Conservation (phyloP, 2,888 invertebrate genomes). For the Lepetodrilus schrolli region DNA sequence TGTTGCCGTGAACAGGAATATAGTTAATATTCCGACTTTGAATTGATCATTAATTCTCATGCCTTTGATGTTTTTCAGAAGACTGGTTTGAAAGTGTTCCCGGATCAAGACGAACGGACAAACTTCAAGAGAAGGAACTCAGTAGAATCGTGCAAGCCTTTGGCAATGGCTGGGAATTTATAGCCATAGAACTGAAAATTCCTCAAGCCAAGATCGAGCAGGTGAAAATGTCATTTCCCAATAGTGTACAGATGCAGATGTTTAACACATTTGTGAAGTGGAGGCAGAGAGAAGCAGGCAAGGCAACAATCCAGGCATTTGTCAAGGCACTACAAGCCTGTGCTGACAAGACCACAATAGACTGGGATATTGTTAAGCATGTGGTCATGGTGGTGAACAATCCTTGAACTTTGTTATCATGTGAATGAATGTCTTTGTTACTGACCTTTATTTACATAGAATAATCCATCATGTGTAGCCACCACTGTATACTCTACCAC, state of each 20-base stretch:
- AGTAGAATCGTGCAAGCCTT: constrained; percentile 22
- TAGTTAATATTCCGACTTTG: too few relatives aligned
- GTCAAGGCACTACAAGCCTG: constrained; percentile 10
- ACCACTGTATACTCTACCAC: too few relatives aligned
- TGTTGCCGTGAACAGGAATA: too few relatives aligned
- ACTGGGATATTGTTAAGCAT: constrained; percentile 29
- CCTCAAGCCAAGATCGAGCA: constrained; percentile 30
- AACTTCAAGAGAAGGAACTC: constrained; percentile 22
- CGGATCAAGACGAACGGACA: background rate
- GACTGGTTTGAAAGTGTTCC: constrained; percentile 33
- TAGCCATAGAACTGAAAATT: constrained; percentile 27
- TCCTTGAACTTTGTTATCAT: too few relatives aligned
- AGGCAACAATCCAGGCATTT: constrained; percentile 1
- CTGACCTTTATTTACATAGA: too few relatives aligned
- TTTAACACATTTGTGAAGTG: constrained; percentile 26
- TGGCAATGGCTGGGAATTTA: constrained; percentile 33
- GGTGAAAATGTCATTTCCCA: background rate
- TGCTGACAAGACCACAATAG: constrained; percentile 18
- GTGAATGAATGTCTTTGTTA: too few relatives aligned
- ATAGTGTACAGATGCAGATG: background rate
- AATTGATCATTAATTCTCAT: too few relatives aligned
- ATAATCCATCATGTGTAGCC: too few relatives aligned
- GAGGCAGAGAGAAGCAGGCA: constrained; percentile 29
- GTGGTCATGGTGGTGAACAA: too few relatives aligned
- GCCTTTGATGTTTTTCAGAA: background rate